phyloP scores from a whole-genome alignment of 2,797 vertebrate species.

The Coregonus sp. region DNA sequence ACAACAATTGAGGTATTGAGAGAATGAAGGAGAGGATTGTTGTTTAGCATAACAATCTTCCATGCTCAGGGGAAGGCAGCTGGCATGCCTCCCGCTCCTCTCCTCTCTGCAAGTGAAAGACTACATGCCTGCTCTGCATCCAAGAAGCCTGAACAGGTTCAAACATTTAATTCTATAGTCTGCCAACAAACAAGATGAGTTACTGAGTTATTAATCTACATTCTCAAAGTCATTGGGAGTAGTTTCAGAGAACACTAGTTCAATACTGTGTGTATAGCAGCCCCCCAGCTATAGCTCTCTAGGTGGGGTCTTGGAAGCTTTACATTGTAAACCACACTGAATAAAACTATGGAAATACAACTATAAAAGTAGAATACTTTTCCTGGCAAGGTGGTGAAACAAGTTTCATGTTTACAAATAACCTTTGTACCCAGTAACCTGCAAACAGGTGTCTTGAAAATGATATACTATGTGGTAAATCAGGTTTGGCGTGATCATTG shows the following conservation, averaged over 20 bases:
- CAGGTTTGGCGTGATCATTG: slow-evolving; percentile 5
- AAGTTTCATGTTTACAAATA: not conserved
- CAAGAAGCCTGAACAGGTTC: not conserved
- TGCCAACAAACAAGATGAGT: not conserved
- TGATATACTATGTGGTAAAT: not conserved
- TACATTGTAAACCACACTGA: not conserved
- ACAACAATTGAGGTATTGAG: not conserved
- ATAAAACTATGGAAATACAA: not conserved
- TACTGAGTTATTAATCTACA: not conserved
- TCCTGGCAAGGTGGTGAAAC: not conserved
- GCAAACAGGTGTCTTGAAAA: not conserved
- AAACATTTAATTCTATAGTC: not conserved
- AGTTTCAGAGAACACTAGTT: not conserved
- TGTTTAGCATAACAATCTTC: slow-evolving; percentile 1
- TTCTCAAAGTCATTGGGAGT: too few species aligned
- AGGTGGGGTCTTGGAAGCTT: not conserved
- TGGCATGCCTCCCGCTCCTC: not conserved
- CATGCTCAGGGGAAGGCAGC: not conserved
- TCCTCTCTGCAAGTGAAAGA: not conserved
- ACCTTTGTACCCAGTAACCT: not conserved
- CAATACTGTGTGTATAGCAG: not conserved
- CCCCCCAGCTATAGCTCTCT: not conserved
- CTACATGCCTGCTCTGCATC: not conserved
- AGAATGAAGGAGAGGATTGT: slow-evolving; percentile 1
- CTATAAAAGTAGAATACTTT: not conserved